These are phyloP conservation scores for Drosophila burlai DNA, from an alignment of 1,140 invertebrate genomes.

Conservation along the genomic window DNA sequence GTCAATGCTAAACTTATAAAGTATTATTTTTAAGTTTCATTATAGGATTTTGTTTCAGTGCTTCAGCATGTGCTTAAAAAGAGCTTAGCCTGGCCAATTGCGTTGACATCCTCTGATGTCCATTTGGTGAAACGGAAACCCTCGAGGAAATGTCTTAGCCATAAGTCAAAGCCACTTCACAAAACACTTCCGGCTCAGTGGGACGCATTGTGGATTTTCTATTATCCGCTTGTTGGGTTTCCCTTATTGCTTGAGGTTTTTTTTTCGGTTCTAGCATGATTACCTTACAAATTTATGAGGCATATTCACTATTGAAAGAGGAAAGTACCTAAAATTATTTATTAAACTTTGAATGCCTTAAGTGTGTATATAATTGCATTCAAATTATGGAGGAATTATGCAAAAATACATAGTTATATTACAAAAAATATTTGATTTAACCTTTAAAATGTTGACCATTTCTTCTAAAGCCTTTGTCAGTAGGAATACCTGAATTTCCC, in stretches of 20 bases:
- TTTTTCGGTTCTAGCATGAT: slow-evolving; percentile 1
- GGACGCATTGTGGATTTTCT: slow-evolving; percentile 57
- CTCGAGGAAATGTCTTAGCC: slow-evolving; percentile 57
- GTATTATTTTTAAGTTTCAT: too few species aligned
- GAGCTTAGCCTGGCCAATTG: slow-evolving; percentile 49
- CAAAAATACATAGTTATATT: too few species aligned
- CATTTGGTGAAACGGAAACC: slow-evolving; percentile 8
- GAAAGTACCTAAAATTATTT: not conserved
- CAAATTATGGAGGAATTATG: not conserved
- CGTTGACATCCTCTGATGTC: slow-evolving; percentile 59
- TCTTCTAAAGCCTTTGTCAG: too few species aligned
- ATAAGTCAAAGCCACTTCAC: slow-evolving; percentile 64
- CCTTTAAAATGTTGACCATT: too few species aligned
- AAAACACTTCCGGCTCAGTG: slow-evolving; percentile 60
- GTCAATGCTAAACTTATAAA: too few species aligned
- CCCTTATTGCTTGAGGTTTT: slow-evolving; percentile 31
- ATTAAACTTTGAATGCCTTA: too few species aligned
- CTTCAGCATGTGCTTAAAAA: not conserved
- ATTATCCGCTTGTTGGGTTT: slow-evolving; percentile 63
- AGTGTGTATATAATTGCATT: not conserved
- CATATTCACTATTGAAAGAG: not conserved
- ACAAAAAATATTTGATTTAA: too few species aligned
- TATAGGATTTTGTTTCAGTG: too few species aligned
- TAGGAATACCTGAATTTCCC: too few species aligned
- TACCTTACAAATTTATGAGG: not conserved